Percentiles rank a stretch among this genome's conserved stretches.
Conservation (phyloP, 2,797 vertebrate species). For the Sebastes minor region DNA sequence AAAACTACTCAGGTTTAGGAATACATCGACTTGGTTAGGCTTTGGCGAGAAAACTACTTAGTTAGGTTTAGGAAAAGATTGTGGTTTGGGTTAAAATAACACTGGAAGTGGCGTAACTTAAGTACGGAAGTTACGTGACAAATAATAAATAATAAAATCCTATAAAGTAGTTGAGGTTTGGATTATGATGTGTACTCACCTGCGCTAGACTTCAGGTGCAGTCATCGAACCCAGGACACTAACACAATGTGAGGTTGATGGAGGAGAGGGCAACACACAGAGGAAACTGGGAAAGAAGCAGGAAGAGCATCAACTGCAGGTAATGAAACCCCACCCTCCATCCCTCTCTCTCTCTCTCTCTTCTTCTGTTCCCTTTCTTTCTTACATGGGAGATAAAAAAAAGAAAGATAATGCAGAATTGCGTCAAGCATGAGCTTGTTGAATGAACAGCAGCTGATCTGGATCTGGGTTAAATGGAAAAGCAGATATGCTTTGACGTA, state of each 20-base stretch:
- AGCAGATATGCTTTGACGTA: slow-evolving; percentile 41
- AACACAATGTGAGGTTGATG: background rate
- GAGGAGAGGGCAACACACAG: background rate
- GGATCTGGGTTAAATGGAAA: slow-evolving; percentile 16
- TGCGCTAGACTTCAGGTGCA: slow-evolving; percentile 7
- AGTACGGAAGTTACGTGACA: too few relatives aligned
- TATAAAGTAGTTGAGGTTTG: background rate
- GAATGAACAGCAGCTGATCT: slow-evolving; percentile 1
- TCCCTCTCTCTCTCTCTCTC: background rate
- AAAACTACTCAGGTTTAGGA: too few relatives aligned
- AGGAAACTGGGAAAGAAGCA: background rate
- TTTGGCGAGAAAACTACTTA: too few relatives aligned
- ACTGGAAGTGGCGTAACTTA: too few relatives aligned
- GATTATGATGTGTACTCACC: slow-evolving; percentile 18
- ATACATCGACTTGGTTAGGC: too few relatives aligned
- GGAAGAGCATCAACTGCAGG: background rate
- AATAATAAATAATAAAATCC: too few relatives aligned
- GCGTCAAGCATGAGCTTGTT: background rate
- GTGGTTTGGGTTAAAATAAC: too few relatives aligned
- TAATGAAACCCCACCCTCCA: slow-evolving; percentile 2
- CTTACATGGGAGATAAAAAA: background rate
- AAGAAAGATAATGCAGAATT: background rate
- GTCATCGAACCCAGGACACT: background rate
- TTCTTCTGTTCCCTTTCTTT: background rate
- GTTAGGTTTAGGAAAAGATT: too few relatives aligned